phyloP scores from a whole-genome alignment of 2,797 vertebrate genomes.

The Cheirogaleus major region DNA sequence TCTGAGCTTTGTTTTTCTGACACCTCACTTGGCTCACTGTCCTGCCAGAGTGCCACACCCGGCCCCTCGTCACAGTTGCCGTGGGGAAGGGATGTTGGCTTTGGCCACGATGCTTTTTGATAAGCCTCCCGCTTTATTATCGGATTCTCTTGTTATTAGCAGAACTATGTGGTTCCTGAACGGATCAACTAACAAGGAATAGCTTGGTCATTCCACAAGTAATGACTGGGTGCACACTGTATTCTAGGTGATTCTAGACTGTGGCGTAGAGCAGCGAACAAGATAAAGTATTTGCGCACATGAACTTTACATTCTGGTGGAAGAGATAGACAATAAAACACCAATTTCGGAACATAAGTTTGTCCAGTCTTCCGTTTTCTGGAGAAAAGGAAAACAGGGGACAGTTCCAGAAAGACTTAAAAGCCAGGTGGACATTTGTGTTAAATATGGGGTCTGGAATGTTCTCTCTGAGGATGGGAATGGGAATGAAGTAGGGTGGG shows the following conservation, averaged over 20 bases:
- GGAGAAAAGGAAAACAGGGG: not conserved
- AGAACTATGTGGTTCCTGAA: rapidly evolving
- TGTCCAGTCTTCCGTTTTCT: not conserved
- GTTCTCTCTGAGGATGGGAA: not conserved
- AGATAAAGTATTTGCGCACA: rapidly evolving
- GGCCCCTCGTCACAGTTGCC: rapidly evolving
- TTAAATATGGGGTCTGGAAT: not conserved
- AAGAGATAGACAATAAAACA: not conserved
- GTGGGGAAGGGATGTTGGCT: no score
- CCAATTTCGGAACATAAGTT: rapidly evolving
- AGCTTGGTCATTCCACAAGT: not conserved
- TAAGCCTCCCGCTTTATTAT: not conserved
- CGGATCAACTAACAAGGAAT: rapidly evolving
- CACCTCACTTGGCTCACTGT: no score
- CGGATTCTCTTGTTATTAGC: not conserved
- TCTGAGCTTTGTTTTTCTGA: not conserved
- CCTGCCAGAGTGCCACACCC: rapidly evolving
- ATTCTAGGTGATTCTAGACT: not conserved
- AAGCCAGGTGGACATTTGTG: not conserved
- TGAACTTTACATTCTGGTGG: not conserved
- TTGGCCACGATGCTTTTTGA: not conserved
- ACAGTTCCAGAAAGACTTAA: not conserved
- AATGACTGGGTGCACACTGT: not conserved
- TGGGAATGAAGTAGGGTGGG: no score
- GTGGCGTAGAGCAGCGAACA: not conserved